Base-by-base conservation (phyloP, 1,140 invertebrate genomes). In the Hesperophylax magnus region DNA sequence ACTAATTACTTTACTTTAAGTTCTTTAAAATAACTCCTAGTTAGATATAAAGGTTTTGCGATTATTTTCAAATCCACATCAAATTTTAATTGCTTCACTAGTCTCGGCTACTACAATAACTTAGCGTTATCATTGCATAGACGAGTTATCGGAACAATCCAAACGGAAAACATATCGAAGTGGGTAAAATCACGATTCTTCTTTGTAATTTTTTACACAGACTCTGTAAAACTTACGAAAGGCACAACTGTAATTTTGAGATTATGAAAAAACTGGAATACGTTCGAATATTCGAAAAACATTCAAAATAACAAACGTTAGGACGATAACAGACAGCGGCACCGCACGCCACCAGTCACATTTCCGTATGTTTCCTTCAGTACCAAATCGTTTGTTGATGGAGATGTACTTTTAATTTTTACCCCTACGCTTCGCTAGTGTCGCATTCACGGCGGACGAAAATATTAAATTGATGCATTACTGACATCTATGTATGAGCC, bases 51-150 rank as follows among this genome's bases (percentile, higher is more conserved):
- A 75, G 27, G 52, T 27, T 75, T 56, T 75, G 71, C 53, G 71
- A 56, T 75, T 75, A 18, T 27, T 58, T 14, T 75, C 9, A 75
- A 75, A 75, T 78, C 24, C 76, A 78, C 47, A 63, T 78, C 31
- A 31, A 77, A 65, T 53, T 67, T 11, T 39, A 65, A 78, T 78
- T 31, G 67, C 54, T 63, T 65, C 77, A 79, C 63, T 69, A 52
- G 65, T 69, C 78, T 72, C 54, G 24, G 69, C 69, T 24, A 74
- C 69, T 74, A 75, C 34, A 71, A 79, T 79, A 74, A 63, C 27
- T 60, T 79, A 72, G 75, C 78, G 69, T 79, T 79, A 79, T 79
- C 78, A 74, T 74, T 65, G 69, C 78, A 63, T 72, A 58, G 47
- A 69, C 18, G 63, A 31, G 5, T 63, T 69, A 63, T 78, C n/a